Conservation (phyloP, 2,797 vertebrate genomes). For the Pseudopleuronectes americanus region DNA sequence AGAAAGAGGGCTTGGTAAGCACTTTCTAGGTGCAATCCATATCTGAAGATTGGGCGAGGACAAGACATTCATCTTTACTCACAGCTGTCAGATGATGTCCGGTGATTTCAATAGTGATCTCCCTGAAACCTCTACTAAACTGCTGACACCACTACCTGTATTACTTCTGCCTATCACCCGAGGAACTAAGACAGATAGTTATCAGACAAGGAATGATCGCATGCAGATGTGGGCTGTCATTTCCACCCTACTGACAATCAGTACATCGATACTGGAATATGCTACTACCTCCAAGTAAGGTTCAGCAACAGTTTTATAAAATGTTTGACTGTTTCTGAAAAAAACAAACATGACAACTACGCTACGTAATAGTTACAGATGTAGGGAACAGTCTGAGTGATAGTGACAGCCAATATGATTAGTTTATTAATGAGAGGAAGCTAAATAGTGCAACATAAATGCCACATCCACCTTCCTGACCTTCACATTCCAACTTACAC, state of each 20-base stretch:
- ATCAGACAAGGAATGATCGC: too few relatives aligned
- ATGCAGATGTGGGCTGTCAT: background rate
- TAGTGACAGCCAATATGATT: background rate
- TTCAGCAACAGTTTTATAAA: background rate
- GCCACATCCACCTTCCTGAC: background rate
- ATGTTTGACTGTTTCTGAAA: background rate
- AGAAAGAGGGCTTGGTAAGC: slow-evolving; percentile 38
- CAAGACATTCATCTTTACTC: slow-evolving; percentile 16
- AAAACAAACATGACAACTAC: background rate
- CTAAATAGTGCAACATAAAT: background rate
- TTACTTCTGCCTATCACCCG: too few relatives aligned
- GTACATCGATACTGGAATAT: background rate
- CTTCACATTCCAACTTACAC: background rate
- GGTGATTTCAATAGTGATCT: slow-evolving; percentile 20
- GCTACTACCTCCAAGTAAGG: background rate
- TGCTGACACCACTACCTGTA: background rate
- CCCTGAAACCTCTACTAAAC: slow-evolving; percentile 1
- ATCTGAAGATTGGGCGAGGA: slow-evolving; percentile 29
- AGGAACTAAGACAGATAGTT: background rate
- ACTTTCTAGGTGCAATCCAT: slow-evolving; percentile 56
- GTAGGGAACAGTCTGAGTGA: background rate
- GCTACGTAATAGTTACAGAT: background rate
- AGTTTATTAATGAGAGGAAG: background rate
- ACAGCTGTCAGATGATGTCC: slow-evolving; percentile 23
- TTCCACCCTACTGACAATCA: background rate